Percentiles rank a stretch among this genome's conserved stretches.
Conservation (phyloP, 2,113 vertebrate genomes). For the Ammodramus savannarum region DNA sequence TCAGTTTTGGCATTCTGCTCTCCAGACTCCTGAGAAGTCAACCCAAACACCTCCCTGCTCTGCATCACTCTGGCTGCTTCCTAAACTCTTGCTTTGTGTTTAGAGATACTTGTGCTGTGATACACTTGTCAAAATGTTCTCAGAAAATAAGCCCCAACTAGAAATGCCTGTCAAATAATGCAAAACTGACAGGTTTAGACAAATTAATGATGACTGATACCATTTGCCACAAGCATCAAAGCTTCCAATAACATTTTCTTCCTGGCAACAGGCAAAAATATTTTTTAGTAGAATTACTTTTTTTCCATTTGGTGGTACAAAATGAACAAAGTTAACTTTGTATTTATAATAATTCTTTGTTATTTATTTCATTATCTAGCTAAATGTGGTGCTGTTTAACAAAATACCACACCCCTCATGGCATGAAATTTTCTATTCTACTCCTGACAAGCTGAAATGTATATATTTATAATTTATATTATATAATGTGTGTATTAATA, state of each 20-base stretch:
- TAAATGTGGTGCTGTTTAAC: background rate
- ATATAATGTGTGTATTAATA: background rate
- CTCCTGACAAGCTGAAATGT: background rate
- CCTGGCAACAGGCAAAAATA: background rate
- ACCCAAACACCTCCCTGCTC: background rate
- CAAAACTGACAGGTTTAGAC: slow-evolving; percentile 4
- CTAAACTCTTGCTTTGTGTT: background rate
- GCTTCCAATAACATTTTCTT: background rate
- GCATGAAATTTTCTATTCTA: background rate
- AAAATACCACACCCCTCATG: background rate
- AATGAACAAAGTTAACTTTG: background rate
- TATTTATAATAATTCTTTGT: background rate
- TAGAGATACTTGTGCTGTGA: background rate
- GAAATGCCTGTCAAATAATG: background rate
- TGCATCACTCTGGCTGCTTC: background rate
- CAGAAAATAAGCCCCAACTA: background rate
- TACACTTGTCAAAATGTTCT: background rate
- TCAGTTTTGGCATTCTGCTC: background rate
- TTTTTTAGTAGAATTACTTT: background rate
- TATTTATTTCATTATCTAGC: background rate
- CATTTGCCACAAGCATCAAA: background rate
- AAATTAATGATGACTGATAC: background rate
- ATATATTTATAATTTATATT: background rate
- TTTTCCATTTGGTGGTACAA: background rate
- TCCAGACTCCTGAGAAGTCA: background rate